Evolutionary conservation across 2,113 vertebrate species (phyloP).

Genomic region (Anser cygnoides): DNA sequence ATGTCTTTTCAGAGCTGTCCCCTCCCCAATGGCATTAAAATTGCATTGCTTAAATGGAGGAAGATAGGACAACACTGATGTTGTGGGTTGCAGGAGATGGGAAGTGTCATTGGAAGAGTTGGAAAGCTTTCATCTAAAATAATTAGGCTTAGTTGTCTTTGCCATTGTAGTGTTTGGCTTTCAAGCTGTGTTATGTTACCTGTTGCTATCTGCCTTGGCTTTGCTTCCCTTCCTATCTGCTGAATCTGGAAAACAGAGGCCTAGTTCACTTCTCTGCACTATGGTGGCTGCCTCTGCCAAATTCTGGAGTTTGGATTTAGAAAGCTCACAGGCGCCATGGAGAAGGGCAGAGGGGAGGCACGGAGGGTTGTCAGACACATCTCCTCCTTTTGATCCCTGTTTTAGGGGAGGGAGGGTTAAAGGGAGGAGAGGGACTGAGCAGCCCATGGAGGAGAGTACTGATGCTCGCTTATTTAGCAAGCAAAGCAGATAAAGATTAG

Average conservation of each 20-base stretch:
- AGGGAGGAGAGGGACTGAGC: background rate
- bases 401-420: background rate
- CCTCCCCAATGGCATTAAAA: background rate
- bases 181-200: background rate
- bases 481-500: constrained; percentile 74
- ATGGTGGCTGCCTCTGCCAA: background rate
- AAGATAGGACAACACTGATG: background rate
- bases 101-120: background rate
- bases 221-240: background rate
- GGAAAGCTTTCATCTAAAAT: background rate
- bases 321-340: background rate
- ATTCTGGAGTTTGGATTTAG: background rate
- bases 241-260: background rate
- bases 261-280: background rate
- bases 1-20: background rate
- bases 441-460: constrained; percentile 1
- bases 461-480: constrained; percentile 59
- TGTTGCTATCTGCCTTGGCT: background rate
- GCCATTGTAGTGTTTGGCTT: background rate
- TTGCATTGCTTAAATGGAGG: background rate
- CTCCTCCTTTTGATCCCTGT: background rate
- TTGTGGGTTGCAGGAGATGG: background rate
- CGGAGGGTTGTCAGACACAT: background rate
- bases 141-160: background rate
- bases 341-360: background rate